Conservation (phyloP, 2,888 invertebrate species). For the Perithous albicinctus region DNA sequence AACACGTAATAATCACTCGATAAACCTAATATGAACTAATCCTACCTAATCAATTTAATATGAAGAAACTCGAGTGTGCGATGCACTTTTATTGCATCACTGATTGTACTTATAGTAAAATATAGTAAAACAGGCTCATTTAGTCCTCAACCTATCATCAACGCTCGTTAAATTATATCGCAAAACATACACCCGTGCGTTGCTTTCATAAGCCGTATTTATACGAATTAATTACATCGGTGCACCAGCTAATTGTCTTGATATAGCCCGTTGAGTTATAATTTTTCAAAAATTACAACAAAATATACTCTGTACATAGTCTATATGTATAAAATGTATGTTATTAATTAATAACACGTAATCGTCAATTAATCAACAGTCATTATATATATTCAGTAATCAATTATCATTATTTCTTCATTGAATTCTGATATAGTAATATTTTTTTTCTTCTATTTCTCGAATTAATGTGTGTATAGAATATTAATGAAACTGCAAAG, state of each 20-base stretch:
- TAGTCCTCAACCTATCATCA: slow-evolving; percentile 41
- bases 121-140: slow-evolving; percentile 33
- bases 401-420: not conserved
- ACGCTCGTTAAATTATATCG: slow-evolving; percentile 49
- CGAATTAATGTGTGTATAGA: no score
- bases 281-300: not conserved
- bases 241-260: slow-evolving; percentile 7
- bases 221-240: slow-evolving; percentile 39
- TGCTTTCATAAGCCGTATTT: slow-evolving; percentile 11
- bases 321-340: not conserved
- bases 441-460: no score
- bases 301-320: not conserved
- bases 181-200: not conserved
- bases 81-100: slow-evolving; percentile 34
- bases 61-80: slow-evolving; percentile 5
- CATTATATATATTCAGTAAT: not conserved
- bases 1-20: not conserved
- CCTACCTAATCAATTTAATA: no score
- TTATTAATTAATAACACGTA: not conserved
- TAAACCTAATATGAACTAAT: no score
- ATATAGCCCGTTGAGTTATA: not conserved
- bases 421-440: not conserved
- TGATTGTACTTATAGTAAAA: not conserved
- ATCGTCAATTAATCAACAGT: not conserved
- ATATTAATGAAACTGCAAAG: not conserved